Base-by-base conservation (phyloP, 2,797 vertebrate species). In the Prunella strophiata region DNA sequence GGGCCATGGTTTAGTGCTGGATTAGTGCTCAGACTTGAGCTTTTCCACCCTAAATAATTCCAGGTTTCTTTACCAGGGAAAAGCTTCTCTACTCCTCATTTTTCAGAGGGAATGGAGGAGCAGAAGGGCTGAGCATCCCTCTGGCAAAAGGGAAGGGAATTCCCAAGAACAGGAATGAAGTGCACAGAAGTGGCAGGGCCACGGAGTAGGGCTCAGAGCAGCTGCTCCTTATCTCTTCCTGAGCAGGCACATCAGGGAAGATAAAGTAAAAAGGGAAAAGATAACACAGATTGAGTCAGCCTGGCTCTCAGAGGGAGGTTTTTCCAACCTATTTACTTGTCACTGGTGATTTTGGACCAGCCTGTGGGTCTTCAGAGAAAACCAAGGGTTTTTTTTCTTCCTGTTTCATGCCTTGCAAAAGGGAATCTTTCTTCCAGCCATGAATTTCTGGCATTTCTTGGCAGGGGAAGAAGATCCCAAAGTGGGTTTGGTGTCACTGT, bases 181-280 rank as follows among this genome's bases (percentile, higher is more conserved):
- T 8, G 38, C 48, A 43, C 4, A 7, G 66, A 71, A 77, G 78
- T 67, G 85, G 36, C 84, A 86, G 84, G 78, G 74, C 11, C 70
- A 18, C 0, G 13, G 13, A 71, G 45, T 1, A 58, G 12, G 16
- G 55, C 75, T 75, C 0, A 0, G 9, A 36, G 38, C 23, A 48
- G 72, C 90, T 50, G 52, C 48, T 85, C 32, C 34, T 88, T 79
- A 47, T 72, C 78, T 73, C 55, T 4, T 36, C 65, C 85, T 70
- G 75, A 87, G 36, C 16, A 14, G 52, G 16, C n/a, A 55, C 10
- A 3, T 85, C 1, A 0, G 65, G 67, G 30, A 34, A 70, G 88
- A 80, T 73, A 52, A 80, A 67, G 29, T 5, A 8, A 62, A 85
- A 67, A 77, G 58, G 29, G 47, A 62, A 38, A 51, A 3, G 25